Conservation (phyloP, 2,888 invertebrate genomes). For the Dascillus cervinus region DNA sequence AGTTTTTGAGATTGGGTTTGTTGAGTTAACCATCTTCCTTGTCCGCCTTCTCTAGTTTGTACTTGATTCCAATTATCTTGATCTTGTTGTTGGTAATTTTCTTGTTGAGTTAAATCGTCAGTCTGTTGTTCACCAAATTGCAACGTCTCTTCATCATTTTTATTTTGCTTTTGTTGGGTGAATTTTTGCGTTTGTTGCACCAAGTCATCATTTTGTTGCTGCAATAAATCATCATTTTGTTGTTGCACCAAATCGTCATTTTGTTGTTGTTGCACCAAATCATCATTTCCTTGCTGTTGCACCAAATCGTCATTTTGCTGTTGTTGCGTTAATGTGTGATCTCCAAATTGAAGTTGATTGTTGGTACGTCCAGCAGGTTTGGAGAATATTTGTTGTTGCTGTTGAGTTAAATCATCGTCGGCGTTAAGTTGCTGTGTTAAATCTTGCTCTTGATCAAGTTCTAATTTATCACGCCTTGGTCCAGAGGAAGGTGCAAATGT, state of each 20-base stretch:
- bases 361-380: too few species aligned
- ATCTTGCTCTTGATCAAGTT: too few species aligned
- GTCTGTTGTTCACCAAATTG: too few species aligned
- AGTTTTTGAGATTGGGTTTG: conserved; percentile 7
- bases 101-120: conserved; percentile 24
- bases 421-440: too few species aligned
- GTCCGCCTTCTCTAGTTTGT: conserved; percentile 17
- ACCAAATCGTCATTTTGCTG: conserved; percentile 3
- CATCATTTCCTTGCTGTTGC: neutral
- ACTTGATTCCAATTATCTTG: too few species aligned
- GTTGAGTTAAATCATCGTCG: conserved; percentile 15
- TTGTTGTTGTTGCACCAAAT: conserved; percentile 17
- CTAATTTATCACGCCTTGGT: too few species aligned
- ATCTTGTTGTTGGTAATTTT: conserved; percentile 21
- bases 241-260: conserved; percentile 18
- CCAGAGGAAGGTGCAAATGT: too few species aligned
- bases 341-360: too few species aligned
- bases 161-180: too few species aligned
- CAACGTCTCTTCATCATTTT: conserved; percentile 9
- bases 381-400: too few species aligned
- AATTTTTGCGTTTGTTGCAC: conserved; percentile 21
- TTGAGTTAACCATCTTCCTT: conserved; percentile 2
- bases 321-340: too few species aligned
- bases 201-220: conserved; percentile 21
- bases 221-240: too few species aligned